Evolutionary conservation across 2,888 invertebrate species (phyloP).

Genomic region (Conops quadrifasciatus): DNA sequence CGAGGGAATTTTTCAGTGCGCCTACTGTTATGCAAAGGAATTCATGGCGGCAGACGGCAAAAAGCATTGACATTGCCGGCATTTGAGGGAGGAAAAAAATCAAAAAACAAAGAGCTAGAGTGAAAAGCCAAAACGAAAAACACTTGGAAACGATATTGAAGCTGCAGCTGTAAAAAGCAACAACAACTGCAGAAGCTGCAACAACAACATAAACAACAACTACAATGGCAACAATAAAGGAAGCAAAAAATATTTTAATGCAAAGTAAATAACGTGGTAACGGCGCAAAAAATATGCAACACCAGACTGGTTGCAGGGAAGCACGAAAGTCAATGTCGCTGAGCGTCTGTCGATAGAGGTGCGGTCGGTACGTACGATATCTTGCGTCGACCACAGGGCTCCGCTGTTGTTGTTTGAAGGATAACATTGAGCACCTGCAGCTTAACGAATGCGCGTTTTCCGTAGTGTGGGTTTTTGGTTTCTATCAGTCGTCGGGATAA

Average conservation of each 20-base stretch:
- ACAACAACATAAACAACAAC: slow-evolving; percentile 26
- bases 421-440: slow-evolving; percentile 1
- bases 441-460: background rate
- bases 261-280: slow-evolving; percentile 57
- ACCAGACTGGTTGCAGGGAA: background rate
- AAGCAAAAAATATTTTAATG: slow-evolving; percentile 61
- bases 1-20: slow-evolving; percentile 40
- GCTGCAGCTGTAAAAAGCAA: slow-evolving; percentile 29
- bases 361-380: background rate
- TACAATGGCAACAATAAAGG: slow-evolving; percentile 5
- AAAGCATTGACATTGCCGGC: slow-evolving; percentile 59
- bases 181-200: slow-evolving; percentile 29
- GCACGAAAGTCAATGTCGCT: too few relatives aligned
- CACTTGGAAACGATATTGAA: slow-evolving; percentile 15
- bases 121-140: slow-evolving; percentile 12
- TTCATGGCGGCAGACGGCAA: slow-evolving; percentile 43
- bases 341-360: background rate
- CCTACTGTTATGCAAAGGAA: slow-evolving; percentile 51
- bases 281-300: slow-evolving; percentile 23
- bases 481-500: slow-evolving; percentile 54
- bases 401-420: background rate
- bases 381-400: background rate
- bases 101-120: slow-evolving; percentile 21
- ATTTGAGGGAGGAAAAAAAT: slow-evolving; percentile 33
- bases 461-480: background rate